Conservation (phyloP, 2,113 vertebrate species). For the Noctilio leporinus region DNA sequence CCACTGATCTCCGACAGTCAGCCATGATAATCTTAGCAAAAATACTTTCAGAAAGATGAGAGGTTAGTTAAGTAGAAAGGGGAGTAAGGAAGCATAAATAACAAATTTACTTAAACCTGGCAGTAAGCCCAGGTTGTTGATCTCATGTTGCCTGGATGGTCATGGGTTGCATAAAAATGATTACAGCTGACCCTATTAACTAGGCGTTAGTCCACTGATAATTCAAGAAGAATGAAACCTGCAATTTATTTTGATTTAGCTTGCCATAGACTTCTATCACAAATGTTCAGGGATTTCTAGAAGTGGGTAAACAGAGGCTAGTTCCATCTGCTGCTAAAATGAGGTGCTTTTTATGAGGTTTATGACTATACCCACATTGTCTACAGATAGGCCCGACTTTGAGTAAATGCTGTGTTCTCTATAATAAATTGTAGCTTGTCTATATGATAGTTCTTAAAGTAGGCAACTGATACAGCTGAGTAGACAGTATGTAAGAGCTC, state of each 20-base stretch:
- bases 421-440: not conserved
- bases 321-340: not conserved
- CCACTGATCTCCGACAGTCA: not conserved
- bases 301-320: not conserved
- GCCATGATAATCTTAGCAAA: not conserved
- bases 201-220: not conserved
- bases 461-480: not conserved
- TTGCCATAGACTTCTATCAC: not conserved
- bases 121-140: not conserved
- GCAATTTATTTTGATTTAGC: not conserved
- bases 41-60: not conserved
- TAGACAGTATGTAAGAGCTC: not conserved
- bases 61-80: not conserved
- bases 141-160: not conserved
- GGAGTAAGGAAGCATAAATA: not conserved
- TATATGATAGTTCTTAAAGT: not conserved
- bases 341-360: not conserved
- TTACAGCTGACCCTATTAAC: not conserved
- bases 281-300: not conserved
- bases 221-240: not conserved
- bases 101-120: not conserved
- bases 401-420: not conserved
- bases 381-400: not conserved
- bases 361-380: not conserved
- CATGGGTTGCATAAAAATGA: not conserved